Evolutionary conservation across 2,888 invertebrate species (phyloP).

Genomic region (Lycophotia porphyrea): DNA sequence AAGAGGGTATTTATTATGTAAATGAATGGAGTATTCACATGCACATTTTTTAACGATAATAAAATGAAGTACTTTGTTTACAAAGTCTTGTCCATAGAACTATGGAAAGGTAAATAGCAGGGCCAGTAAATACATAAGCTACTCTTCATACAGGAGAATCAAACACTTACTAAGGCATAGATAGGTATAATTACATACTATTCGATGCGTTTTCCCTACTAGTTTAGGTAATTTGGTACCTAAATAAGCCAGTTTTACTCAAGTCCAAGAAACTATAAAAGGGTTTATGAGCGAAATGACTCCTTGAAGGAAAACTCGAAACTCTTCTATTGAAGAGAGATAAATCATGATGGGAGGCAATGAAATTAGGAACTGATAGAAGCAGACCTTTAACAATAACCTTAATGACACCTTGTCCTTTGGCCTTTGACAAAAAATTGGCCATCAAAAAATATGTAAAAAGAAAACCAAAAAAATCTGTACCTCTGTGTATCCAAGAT

Average conservation of each 20-base stretch:
- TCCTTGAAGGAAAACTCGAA: background rate
- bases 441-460: background rate
- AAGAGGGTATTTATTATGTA: background rate
- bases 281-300: background rate
- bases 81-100: background rate
- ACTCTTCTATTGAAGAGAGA: background rate
- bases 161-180: background rate
- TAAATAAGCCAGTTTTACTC: background rate
- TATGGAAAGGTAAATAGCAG: background rate
- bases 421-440: background rate
- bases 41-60: background rate
- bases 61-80: background rate
- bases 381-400: background rate
- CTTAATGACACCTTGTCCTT: background rate
- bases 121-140: background rate
- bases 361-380: background rate
- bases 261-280: too few species aligned
- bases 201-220: background rate
- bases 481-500: constrained; percentile 95
- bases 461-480: background rate
- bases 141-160: background rate
- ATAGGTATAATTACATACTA: background rate
- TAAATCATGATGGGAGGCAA: background rate
- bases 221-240: background rate
- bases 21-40: background rate